Evolutionary conservation across 2,888 invertebrate species (phyloP).

Genomic region (Pyralis farinalis): DNA sequence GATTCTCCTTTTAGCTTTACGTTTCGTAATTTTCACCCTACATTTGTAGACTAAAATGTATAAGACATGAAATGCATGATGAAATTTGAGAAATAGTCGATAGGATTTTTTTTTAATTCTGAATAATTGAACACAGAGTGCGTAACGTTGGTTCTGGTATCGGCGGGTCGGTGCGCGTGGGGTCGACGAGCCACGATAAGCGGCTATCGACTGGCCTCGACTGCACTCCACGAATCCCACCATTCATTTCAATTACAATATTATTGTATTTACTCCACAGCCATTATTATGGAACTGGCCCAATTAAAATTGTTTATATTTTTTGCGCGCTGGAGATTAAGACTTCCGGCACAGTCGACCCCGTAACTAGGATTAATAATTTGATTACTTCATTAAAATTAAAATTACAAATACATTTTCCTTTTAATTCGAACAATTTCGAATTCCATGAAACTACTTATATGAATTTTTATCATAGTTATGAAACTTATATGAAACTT

Average conservation of each 20-base stretch:
- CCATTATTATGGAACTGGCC: conserved; percentile 7
- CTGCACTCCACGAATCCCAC: conserved; percentile 34
- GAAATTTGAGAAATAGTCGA: too few species aligned
- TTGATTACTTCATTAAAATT: not conserved
- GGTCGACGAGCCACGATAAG: conserved; percentile 42
- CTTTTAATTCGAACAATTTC: too few species aligned
- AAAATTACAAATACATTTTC: too few species aligned
- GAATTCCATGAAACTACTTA: too few species aligned
- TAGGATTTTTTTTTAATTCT: too few species aligned
- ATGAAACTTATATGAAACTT: too few species aligned
- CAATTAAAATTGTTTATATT: conserved; percentile 9
- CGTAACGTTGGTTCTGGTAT: conserved; percentile 2
- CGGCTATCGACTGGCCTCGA: conserved; percentile 32
- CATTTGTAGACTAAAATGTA: too few species aligned
- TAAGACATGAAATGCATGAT: too few species aligned
- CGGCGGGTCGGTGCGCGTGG: conserved; percentile 5
- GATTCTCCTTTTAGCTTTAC: too few species aligned
- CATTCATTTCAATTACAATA: conserved; percentile 32
- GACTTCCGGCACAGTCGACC: not conserved
- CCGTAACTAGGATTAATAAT: not conserved
- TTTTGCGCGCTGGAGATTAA: conserved; percentile 4
- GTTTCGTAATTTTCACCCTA: too few species aligned
- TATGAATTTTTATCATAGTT: too few species aligned
- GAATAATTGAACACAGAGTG: too few species aligned
- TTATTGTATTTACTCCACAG: not conserved